Base-by-base conservation (phyloP, 2,113 vertebrate genomes). In the Polypterus senegalus region DNA sequence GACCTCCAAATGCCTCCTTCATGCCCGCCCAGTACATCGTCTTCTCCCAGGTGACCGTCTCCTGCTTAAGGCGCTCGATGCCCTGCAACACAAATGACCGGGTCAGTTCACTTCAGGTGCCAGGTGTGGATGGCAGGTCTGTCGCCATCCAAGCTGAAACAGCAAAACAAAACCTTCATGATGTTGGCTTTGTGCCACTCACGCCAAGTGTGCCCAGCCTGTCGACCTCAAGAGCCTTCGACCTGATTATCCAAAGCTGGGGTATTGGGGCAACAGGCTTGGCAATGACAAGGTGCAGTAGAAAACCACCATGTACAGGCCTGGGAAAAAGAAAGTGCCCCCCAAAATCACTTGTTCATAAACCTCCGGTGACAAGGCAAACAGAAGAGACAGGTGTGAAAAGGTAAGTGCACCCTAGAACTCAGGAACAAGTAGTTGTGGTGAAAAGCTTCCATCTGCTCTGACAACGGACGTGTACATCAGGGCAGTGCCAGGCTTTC, bases 51-150 rank as follows among this genome's bases (percentile, higher is more conserved):
- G 77, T 88, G 4, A 86, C 87, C 3, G 81, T 76, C 75, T 97
- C 86, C 2, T 91, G 84, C 66, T 98, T 92, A 63, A 98, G 86
- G 54, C 90, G 88, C 68, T 97, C 93, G 3, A 98, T 97, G 48
- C 88, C 91, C 95, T 98, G 81, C n/a, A 71, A 77, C 70, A 68
- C 59, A 66, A 63, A 71, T 9, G 74, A 57, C 11, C 4, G 43
- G 3, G 56, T 58, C 3, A 58, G 5, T 52, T 52, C 3, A 43
- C 56, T 55, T 55, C 6, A 55, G 54, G 5, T 9, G 43, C 54
- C 63, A 67, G 69, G 9, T 66, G 58, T 55, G 9, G 55, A 62
- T 64, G 7, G 45, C 27, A 6, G 49, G 0, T 0, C 53, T 3
- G 43, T 0, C 27, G 1, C 1, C 48, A 6, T 0, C 43, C 3